A percentile compares a stretch with the other conserved stretches of the same genome.
Conservation (phyloP, 2,113 vertebrate genomes). For the Sapayoa aenigma region DNA sequence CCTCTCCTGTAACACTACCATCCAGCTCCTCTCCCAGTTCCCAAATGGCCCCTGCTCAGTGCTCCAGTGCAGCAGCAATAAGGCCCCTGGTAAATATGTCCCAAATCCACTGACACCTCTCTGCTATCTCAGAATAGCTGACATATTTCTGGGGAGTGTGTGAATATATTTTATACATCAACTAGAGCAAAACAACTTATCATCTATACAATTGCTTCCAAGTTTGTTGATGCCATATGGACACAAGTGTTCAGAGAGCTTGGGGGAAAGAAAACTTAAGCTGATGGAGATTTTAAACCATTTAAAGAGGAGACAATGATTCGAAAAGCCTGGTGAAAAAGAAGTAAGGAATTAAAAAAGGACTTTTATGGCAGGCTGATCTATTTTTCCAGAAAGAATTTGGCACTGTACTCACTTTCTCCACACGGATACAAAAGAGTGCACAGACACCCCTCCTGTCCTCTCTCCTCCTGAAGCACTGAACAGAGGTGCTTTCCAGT, state of each 20-base stretch:
- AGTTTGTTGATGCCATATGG: background rate
- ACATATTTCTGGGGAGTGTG: background rate
- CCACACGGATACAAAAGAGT: slow-evolving; percentile 91
- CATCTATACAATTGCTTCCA: background rate
- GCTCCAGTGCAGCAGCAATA: background rate
- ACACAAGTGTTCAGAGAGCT: background rate
- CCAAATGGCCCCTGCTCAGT: background rate
- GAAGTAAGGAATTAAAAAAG: background rate
- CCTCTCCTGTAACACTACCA: background rate
- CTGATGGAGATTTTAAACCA: background rate
- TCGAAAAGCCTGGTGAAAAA: background rate
- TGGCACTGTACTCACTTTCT: slow-evolving; percentile 85
- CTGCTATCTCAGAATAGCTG: background rate
- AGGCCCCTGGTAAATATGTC: background rate
- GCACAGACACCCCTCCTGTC: slow-evolving; percentile 89
- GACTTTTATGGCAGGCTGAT: background rate
- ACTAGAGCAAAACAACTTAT: background rate
- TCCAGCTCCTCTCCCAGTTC: background rate
- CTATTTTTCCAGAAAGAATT: background rate
- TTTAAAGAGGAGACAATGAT: background rate
- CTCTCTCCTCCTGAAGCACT: slow-evolving; percentile 89
- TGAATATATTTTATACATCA: background rate
- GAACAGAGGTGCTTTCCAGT: slow-evolving; percentile 97
- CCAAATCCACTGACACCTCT: background rate
- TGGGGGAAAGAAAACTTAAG: background rate